These are phyloP conservation scores for Cinclus cinclus DNA, from an alignment of 2,113 vertebrate species.

Conservation along the genomic window DNA sequence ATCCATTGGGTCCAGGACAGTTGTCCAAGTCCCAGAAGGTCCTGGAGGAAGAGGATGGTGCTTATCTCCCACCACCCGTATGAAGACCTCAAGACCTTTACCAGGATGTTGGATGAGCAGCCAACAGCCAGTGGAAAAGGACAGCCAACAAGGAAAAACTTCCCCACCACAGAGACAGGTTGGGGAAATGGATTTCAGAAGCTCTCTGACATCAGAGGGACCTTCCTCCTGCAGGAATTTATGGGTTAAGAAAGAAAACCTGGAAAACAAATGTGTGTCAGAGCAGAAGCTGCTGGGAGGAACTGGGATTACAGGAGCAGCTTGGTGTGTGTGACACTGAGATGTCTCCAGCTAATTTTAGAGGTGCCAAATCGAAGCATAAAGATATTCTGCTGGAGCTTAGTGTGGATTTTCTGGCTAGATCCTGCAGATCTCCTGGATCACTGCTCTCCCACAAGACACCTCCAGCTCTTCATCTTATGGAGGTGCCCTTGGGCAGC, in stretches of 20 bases:
- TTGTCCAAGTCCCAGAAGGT: slow-evolving; percentile 75
- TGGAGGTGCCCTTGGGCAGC: neutral
- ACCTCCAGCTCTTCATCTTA: neutral
- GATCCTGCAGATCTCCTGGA: neutral
- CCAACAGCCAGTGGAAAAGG: neutral
- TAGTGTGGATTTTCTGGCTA: neutral
- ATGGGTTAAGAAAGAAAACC: slow-evolving; percentile 34
- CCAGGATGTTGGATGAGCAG: neutral
- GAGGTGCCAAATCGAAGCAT: neutral
- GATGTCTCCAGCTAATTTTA: slow-evolving; percentile 23
- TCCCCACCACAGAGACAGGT: rapidly evolving
- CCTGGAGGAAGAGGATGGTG: slow-evolving; percentile 25
- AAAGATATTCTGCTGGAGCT: slow-evolving; percentile 43
- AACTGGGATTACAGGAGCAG: slow-evolving; percentile 43
- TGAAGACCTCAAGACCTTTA: rapidly evolving
- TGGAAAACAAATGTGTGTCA: slow-evolving; percentile 6
- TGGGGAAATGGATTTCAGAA: neutral
- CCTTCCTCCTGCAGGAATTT: neutral
- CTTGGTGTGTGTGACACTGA: slow-evolving; percentile 35
- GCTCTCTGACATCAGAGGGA: neutral
- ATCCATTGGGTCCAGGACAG: slow-evolving; percentile 78
- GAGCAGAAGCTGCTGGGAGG: slow-evolving; percentile 42
- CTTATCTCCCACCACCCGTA: neutral
- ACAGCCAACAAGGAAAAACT: neutral
- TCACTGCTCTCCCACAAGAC: neutral